A percentile compares a stretch with the other conserved stretches of the same genome.
These are phyloP conservation scores for Brotula barbata DNA, from an alignment of 2,797 vertebrate species.

Conservation along the genomic window DNA sequence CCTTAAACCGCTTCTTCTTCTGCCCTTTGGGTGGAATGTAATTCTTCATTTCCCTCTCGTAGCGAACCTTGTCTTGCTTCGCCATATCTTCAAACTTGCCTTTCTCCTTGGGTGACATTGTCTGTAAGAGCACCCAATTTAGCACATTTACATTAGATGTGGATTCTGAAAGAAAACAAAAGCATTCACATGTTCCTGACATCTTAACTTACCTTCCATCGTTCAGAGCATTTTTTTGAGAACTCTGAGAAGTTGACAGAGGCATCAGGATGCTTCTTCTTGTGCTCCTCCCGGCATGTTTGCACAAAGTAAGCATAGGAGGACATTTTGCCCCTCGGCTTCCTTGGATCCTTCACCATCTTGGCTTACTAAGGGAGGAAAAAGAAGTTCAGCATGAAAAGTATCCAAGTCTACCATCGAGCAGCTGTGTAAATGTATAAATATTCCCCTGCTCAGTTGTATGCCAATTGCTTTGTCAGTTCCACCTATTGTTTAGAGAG, in stretches of 20 bases:
- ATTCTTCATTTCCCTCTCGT: slow-evolving; percentile 96
- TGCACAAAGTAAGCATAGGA: slow-evolving; percentile 99
- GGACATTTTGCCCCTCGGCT: slow-evolving; percentile 98
- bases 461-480: slow-evolving; percentile 56
- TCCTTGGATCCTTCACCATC: slow-evolving; percentile 96
- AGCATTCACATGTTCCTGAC: background rate
- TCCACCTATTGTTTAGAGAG: slow-evolving; percentile 70
- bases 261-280: slow-evolving; percentile 97
- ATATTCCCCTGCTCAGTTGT: slow-evolving; percentile 19
- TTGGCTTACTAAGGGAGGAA: slow-evolving; percentile 63
- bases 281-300: slow-evolving; percentile 96
- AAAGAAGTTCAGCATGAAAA: slow-evolving; percentile 11
- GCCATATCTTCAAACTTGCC: slow-evolving; percentile 97
- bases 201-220: slow-evolving; percentile 88
- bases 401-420: background rate
- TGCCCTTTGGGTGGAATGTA: slow-evolving; percentile 94
- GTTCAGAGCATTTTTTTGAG: slow-evolving; percentile 98
- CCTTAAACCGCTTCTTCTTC: slow-evolving; percentile 95
- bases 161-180: background rate
- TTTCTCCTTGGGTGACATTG: slow-evolving; percentile 95
- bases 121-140: slow-evolving; percentile 70
- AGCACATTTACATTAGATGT: background rate
- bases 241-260: slow-evolving; percentile 96
- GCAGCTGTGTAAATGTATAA: slow-evolving; percentile 11
- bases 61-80: slow-evolving; percentile 92